A percentile compares a stretch with the other conserved stretches of the same genome.
Conservation (phyloP, 2,113 vertebrate genomes). For the Centropus bengalensis region DNA sequence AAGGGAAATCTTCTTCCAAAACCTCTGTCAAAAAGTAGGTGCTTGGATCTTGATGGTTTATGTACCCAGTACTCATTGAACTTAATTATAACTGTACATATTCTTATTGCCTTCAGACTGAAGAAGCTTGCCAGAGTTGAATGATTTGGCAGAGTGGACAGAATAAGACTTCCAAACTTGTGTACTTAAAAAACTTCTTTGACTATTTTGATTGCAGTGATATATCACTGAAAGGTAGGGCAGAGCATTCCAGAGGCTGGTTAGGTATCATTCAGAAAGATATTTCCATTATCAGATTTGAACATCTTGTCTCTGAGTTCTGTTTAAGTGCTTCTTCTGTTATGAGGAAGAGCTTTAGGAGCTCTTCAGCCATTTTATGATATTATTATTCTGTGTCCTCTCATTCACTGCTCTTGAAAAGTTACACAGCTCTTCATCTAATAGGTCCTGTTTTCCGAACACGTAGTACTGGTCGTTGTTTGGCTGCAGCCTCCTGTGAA, state of each 20-base stretch:
- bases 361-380: background rate
- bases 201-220: background rate
- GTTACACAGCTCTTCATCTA: background rate
- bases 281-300: background rate
- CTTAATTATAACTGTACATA: background rate
- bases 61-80: background rate
- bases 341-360: background rate
- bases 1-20: background rate
- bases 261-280: background rate
- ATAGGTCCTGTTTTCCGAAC: background rate
- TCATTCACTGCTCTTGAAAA: background rate
- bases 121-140: background rate
- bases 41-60: background rate
- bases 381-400: background rate
- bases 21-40: background rate
- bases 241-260: background rate
- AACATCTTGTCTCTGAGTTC: background rate
- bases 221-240: background rate
- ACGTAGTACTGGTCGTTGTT: background rate
- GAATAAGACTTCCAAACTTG: background rate
- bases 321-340: background rate
- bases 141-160: background rate
- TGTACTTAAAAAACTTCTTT: background rate
- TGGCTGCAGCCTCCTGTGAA: background rate
- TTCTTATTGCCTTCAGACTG: background rate